phyloP scores from a whole-genome alignment of 2,888 invertebrate genomes.

The Thecocarcelia acutangulata region DNA sequence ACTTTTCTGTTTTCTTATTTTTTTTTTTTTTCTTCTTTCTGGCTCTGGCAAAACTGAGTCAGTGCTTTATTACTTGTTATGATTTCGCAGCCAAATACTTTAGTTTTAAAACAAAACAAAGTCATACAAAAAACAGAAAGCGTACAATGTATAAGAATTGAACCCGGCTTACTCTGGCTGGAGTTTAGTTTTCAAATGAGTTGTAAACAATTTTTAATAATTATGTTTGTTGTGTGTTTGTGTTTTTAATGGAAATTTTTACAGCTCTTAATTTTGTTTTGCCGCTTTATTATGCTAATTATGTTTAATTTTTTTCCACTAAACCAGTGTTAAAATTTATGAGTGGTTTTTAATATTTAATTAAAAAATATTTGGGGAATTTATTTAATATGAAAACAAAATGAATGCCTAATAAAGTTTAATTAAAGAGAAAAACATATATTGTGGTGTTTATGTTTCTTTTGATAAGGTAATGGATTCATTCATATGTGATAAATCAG shows the following conservation, averaged over 20 bases:
- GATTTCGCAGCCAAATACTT: constrained; percentile 22
- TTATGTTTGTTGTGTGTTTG: not conserved
- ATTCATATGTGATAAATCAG: no score
- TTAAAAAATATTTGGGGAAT: constrained; percentile 16
- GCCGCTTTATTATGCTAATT: constrained; percentile 49
- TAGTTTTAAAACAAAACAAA: not conserved
- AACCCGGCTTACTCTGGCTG: not conserved
- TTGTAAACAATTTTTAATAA: not conserved
- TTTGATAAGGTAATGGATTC: no score
- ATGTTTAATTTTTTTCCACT: constrained; percentile 16
- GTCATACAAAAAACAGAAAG: constrained; percentile 18
- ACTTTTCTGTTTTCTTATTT: not conserved
- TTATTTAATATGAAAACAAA: constrained; percentile 9
- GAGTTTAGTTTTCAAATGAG: not conserved
- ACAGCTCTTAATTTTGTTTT: constrained; percentile 28
- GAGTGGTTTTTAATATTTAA: constrained; percentile 16
- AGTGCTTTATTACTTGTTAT: constrained; percentile 35
- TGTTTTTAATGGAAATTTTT: constrained; percentile 6
- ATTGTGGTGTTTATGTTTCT: no score
- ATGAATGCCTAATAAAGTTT: not conserved
- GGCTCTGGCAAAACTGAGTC: constrained; percentile 59
- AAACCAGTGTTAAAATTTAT: constrained; percentile 33
- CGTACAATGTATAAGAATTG: not conserved
- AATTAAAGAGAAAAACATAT: not conserved
- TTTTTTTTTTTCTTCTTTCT: constrained; percentile 19